These are phyloP conservation scores for Ametastegia equiseti DNA, from an alignment of 2,888 invertebrate species.

Conservation along the genomic window DNA sequence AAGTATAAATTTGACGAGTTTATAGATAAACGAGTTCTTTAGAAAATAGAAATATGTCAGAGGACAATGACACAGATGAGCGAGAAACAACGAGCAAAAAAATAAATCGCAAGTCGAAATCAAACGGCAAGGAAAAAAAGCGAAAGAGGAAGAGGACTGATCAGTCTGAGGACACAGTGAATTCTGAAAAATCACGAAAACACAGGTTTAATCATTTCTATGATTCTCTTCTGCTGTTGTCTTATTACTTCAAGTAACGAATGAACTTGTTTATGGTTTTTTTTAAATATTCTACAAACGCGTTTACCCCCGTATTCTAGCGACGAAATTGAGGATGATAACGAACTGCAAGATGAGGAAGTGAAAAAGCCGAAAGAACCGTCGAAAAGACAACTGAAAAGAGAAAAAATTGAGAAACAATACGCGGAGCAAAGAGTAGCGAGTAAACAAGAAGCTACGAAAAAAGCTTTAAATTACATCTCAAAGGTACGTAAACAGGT, in stretches of 20 bases:
- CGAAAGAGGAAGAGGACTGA: background rate
- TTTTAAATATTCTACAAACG: background rate
- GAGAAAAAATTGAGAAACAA: conserved; percentile 80
- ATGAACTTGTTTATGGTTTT: too few species aligned
- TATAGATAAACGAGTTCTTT: background rate
- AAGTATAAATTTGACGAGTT: background rate
- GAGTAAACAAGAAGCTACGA: conserved; percentile 78
- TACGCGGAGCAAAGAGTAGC: conserved; percentile 78
- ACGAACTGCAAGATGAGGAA: background rate
- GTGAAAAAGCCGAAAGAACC: conserved; percentile 72
- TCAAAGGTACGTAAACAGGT: conserved; percentile 70
- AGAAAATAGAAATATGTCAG: background rate
- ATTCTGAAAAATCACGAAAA: background rate
- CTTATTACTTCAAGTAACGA: too few species aligned
- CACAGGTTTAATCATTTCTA: background rate
- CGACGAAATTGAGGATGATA: background rate
- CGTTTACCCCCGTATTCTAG: background rate
- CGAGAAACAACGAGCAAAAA: background rate
- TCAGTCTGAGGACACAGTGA: background rate
- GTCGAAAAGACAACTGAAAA: conserved; percentile 83
- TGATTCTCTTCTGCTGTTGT: too few species aligned
- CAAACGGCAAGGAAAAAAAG: background rate
- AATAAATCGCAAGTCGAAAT: background rate
- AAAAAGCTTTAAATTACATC: conserved; percentile 83
- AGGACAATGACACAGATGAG: background rate